Evolutionary conservation across 2,113 vertebrate species (phyloP).

Genomic region (Megalops atlanticus): DNA sequence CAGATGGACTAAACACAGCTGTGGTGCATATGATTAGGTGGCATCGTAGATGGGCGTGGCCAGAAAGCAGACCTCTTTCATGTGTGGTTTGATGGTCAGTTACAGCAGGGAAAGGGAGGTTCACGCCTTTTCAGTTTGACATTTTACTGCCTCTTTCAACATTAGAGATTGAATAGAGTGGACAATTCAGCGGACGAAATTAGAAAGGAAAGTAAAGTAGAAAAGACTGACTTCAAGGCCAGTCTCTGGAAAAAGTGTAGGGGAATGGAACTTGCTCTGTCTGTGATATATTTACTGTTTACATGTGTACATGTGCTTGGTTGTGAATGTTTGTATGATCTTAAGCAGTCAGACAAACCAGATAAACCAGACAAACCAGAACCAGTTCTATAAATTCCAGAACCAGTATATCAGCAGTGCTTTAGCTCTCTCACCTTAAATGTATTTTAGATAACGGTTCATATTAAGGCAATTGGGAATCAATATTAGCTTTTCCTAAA

Average conservation of each 20-base stretch:
- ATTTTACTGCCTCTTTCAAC: background rate
- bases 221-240: background rate
- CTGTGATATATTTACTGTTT: too few relatives aligned
- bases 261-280: too few relatives aligned
- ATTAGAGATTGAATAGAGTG: too few relatives aligned
- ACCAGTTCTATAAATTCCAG: background rate
- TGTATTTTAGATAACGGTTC: background rate
- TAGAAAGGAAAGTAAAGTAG: too few relatives aligned
- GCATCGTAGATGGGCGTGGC: background rate
- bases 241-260: background rate
- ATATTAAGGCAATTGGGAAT: background rate
- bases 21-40: background rate
- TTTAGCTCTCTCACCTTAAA: too few relatives aligned
- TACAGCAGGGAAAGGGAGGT: background rate
- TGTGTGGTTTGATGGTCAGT: too few relatives aligned
- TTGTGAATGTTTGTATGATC: background rate
- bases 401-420: background rate
- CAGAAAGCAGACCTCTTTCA: background rate
- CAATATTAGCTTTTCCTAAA: background rate
- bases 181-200: too few relatives aligned
- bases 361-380: too few relatives aligned
- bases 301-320: too few relatives aligned
- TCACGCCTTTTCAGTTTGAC: background rate
- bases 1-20: background rate
- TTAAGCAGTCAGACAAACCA: background rate